Evolutionary conservation across 2,888 invertebrate species (phyloP), one percentile per base, ranked within the genome.

Genomic region (Diplolepis rosae): DNA sequence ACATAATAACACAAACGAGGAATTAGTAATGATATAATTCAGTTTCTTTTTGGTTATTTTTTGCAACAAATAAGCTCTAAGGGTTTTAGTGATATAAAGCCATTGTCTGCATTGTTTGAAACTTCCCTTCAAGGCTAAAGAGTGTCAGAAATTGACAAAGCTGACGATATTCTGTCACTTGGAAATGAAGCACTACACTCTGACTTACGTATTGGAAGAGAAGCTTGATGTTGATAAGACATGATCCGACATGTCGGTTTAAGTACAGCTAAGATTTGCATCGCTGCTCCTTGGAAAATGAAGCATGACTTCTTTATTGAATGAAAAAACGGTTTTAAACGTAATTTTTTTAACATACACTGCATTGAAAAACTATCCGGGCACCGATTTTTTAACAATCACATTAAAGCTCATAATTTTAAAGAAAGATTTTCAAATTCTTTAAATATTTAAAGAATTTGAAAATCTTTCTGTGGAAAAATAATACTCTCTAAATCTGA

Each of bases 181-280:
- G 54, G 18, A 54, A 54, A 32, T 54, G 32, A 54, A 54, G 30
- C 32, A 54, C 30, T 7, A 32, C 32, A 32, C 3, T 48, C 48
- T 5, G 54, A 54, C 54, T 54, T 54, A 30, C 32, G 54, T 32
- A 32, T 32, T 54, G 32, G 18, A 54, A 54, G 32, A 54, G 52
- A 27, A 18, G 6, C 18, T 30, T 30, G 54, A 54, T 54, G 54
- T 54, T 32, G 54, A 54, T 54, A 54, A 54, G 32, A 32, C 54
- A 11, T 30, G 30, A 54, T 15, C 28, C 15, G 30, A 27, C 24
- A 18, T 24, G 50, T 24, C 51, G 28, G 28, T 28, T 52, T 28
- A 52, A 28, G 52, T 28, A n/a, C 52, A 15, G 52, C 52, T 52
- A 28, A 52, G 52, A 52, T 52, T 28, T 13, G n/a, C 28, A 52